Base-by-base conservation (phyloP, 2,888 invertebrate species). In the Crepidodera aurea region DNA sequence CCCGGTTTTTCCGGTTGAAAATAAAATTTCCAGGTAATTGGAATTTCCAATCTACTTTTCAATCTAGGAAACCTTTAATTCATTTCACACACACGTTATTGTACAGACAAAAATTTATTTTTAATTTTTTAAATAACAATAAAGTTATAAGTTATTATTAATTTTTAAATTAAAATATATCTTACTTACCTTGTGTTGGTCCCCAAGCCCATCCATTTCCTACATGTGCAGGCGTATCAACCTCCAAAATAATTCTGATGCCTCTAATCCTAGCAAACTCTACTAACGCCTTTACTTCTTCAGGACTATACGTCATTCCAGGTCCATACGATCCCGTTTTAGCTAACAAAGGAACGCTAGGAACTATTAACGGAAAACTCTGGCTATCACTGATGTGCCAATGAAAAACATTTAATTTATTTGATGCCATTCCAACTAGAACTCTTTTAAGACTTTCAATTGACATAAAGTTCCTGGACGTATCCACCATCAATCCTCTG, bases 341-440 rank as follows among this genome's bases (percentile, higher is more conserved):
- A 0, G 92, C 90, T 77, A 94, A 82, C 77, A 92, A 88, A 0
- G 94, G 94, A 55, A 88, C 90, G 65, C 87, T 84, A 18, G 87
- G 86, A 2, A 93, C 87, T 65, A 90, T 87, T 78, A 93, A 89
- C 0, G 97, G 96, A 81, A 96, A 96, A 69, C 95, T 94, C 79
- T 96, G 95, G 10, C 95, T 93, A 79, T 97, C 97, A 3, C 90
- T 90, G 25, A 92, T 84, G 75, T 94, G 93, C 96, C 96, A 96
- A 76, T 97, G 96, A 76, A 97, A 91, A 1, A 93, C 92, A 82
- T 97, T 97, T 68, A 96, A 80, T 81, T 97, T 97, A 72, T 90
- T 89, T 44, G 92, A 88, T 0, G 92, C 89, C 96, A 97, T 96
- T 1, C 91, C 95, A 62, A 93, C 90, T 74, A 97, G 82, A 7